Percentiles rank a stretch among this genome's conserved stretches.
Evolutionary conservation across 2,888 invertebrate genomes (phyloP).

Genomic region (Scaptodrosophila latifasciaeformis): DNA sequence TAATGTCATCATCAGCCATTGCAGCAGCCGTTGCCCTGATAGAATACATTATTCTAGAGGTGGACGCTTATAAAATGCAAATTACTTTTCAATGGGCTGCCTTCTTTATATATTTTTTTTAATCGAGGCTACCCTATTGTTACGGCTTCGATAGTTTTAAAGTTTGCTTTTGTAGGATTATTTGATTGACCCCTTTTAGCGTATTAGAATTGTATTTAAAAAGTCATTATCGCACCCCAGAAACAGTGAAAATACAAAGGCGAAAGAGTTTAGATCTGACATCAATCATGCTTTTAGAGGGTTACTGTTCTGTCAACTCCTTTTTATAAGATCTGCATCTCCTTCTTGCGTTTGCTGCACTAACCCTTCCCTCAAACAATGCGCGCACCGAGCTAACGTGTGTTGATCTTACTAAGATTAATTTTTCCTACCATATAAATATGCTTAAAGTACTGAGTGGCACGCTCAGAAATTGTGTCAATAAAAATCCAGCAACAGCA

Average conservation of each 20-base stretch:
- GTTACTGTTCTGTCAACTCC: too few relatives aligned
- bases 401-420: too few relatives aligned
- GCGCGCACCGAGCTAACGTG: too few relatives aligned
- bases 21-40: slow-evolving; percentile 26
- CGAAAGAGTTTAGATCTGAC: slow-evolving; percentile 4
- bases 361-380: too few relatives aligned
- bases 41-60: slow-evolving; percentile 7
- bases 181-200: slow-evolving; percentile 51
- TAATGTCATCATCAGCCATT: slow-evolving; percentile 44
- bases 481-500: too few relatives aligned
- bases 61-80: slow-evolving; percentile 54
- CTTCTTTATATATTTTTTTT: slow-evolving; percentile 15
- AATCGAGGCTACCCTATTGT: background rate
- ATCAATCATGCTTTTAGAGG: slow-evolving; percentile 61
- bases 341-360: too few relatives aligned
- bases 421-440: background rate
- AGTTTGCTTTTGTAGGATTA: slow-evolving; percentile 7
- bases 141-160: slow-evolving; percentile 5
- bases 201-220: slow-evolving; percentile 62
- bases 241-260: too few relatives aligned
- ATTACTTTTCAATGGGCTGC: slow-evolving; percentile 61
- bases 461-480: slow-evolving; percentile 48
- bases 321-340: too few relatives aligned
- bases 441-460: background rate
- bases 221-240: slow-evolving; percentile 51